phyloP scores from a whole-genome alignment of 2,113 vertebrate genomes.

The Rhizomys pruinosus region DNA sequence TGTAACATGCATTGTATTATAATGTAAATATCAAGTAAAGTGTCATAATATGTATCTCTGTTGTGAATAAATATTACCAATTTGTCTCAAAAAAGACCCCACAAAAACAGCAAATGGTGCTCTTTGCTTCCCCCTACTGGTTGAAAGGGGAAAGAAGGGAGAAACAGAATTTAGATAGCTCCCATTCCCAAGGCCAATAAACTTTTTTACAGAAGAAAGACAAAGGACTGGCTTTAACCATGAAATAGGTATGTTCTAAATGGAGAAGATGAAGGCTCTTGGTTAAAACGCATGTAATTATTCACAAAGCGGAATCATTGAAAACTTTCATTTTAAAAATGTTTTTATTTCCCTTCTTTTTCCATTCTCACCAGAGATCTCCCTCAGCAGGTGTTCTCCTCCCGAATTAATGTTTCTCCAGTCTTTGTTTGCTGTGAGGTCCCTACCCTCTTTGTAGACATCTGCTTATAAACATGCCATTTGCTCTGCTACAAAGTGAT shows the following conservation, averaged over 20 bases:
- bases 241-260: not conserved
- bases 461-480: constrained; percentile 22
- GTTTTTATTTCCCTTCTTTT: not conserved
- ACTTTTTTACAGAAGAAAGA: constrained; percentile 59
- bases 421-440: not conserved
- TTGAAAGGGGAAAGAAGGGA: constrained; percentile 39
- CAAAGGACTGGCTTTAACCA: constrained; percentile 42
- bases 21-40: constrained; percentile 64
- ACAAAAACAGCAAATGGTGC: constrained; percentile 58
- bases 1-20: not conserved
- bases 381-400: not conserved
- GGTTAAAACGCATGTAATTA: constrained; percentile 25
- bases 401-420: not conserved
- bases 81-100: not conserved
- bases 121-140: constrained; percentile 88
- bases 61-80: constrained; percentile 73
- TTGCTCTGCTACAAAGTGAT: not conserved
- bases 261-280: not conserved
- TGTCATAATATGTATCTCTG: constrained; percentile 58
- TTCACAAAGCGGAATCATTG: not conserved
- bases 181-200: not conserved
- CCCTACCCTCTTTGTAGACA: not conserved
- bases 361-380: not conserved
- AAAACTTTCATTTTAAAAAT: not conserved
- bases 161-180: not conserved